phyloP scores from a whole-genome alignment of 2,888 invertebrate genomes.

The Mesopsocus fuscifrons region DNA sequence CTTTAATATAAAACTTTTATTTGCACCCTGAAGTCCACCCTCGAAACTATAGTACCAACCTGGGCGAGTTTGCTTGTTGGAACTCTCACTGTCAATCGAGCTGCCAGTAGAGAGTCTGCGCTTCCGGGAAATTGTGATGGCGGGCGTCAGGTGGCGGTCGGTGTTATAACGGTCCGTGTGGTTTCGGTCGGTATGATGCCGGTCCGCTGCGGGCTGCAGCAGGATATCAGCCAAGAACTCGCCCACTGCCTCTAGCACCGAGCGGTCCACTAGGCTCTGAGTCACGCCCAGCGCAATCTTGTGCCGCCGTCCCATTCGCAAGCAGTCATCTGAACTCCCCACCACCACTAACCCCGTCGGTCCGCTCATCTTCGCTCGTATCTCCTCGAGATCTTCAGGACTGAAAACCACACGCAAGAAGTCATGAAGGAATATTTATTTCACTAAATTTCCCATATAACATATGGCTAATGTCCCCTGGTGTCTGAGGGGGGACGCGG shows the following conservation, averaged over 20 bases:
- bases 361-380: slow-evolving; percentile 54
- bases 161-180: too few species aligned
- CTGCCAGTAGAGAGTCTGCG: background rate
- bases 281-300: slow-evolving; percentile 55
- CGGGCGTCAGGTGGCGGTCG: too few species aligned
- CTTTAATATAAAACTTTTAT: too few species aligned
- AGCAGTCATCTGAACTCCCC: slow-evolving; percentile 57
- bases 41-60: too few species aligned
- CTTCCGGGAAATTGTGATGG: background rate
- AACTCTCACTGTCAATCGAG: background rate
- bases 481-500: too few species aligned
- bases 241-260: slow-evolving; percentile 36
- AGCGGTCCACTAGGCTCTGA: slow-evolving; percentile 59
- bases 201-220: background rate
- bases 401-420: slow-evolving; percentile 28
- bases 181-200: too few species aligned
- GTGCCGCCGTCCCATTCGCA: slow-evolving; percentile 48
- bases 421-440: too few species aligned
- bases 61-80: too few species aligned
- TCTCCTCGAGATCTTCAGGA: slow-evolving; percentile 55
- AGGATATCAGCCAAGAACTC: background rate
- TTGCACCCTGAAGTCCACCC: too few species aligned
- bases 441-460: too few species aligned
- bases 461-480: slow-evolving; percentile 3
- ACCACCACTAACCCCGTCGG: slow-evolving; percentile 59